Percentiles rank a stretch among this genome's conserved stretches.
Evolutionary conservation across 2,113 vertebrate genomes (phyloP).

Genomic region (Centropus bengalensis): DNA sequence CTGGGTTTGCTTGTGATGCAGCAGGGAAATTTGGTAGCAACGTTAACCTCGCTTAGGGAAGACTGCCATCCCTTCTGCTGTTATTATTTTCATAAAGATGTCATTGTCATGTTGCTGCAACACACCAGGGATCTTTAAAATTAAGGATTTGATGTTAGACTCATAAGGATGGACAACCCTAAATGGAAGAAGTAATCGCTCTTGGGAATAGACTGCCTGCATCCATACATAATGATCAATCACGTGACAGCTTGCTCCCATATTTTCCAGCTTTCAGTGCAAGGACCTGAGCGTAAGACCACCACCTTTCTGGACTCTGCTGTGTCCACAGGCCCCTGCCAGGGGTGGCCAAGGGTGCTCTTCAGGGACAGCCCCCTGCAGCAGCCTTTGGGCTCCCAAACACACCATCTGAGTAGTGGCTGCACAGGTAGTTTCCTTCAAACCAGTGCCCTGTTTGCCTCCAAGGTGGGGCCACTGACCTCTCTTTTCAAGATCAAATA

Average conservation of each 20-base stretch:
- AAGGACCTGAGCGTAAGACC: not conserved
- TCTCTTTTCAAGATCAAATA: not conserved
- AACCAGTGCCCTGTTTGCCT: not conserved
- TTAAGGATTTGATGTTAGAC: not conserved
- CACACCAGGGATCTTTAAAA: not conserved
- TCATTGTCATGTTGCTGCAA: not conserved
- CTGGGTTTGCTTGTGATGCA: not conserved
- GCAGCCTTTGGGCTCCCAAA: not conserved
- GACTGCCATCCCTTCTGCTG: not conserved
- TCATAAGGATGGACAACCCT: not conserved
- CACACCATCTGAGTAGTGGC: not conserved
- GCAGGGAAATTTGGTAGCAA: not conserved
- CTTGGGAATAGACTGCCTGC: not conserved
- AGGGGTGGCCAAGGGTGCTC: not conserved
- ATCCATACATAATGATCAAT: not conserved
- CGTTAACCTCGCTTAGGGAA: not conserved
- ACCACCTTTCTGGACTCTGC: not conserved
- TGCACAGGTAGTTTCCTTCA: rapidly evolving
- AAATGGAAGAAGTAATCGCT: not conserved
- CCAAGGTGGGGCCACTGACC: not conserved
- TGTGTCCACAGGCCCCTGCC: not conserved
- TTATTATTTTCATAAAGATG: not conserved
- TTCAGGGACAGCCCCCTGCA: not conserved
- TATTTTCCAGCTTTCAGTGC: not conserved
- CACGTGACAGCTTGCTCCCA: not conserved